Evolutionary conservation across 2,888 invertebrate genomes (phyloP).

Genomic region (Carpatolechia fugitivella): DNA sequence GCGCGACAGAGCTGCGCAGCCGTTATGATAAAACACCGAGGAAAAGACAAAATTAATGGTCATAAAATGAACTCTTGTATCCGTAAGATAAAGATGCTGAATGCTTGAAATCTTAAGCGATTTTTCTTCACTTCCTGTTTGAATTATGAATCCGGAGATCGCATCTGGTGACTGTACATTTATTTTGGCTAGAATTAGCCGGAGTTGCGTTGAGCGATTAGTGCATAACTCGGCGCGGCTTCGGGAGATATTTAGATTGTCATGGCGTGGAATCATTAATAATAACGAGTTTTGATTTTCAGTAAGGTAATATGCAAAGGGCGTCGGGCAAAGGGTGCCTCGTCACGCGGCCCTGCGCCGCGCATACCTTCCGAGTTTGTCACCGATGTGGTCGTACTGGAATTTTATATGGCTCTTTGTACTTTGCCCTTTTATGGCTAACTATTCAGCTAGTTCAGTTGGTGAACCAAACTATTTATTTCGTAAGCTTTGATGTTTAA

Average conservation of each 20-base stretch:
- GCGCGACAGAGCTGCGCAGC: slow-evolving; percentile 76
- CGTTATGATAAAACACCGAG: slow-evolving; percentile 76
- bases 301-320: slow-evolving; percentile 74
- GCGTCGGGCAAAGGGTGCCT: slow-evolving; percentile 63
- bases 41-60: slow-evolving; percentile 78
- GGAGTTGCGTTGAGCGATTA: slow-evolving; percentile 59
- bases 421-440: slow-evolving; percentile 64
- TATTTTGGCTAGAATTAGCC: slow-evolving; percentile 57
- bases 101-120: slow-evolving; percentile 74
- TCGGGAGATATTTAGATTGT: slow-evolving; percentile 73
- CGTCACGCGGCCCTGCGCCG: slow-evolving; percentile 64
- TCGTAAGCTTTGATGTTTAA: slow-evolving; percentile 56
- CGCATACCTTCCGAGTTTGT: slow-evolving; percentile 73
- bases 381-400: slow-evolving; percentile 70
- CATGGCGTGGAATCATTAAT: slow-evolving; percentile 74
- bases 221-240: slow-evolving; percentile 57
- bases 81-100: slow-evolving; percentile 76
- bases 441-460: slow-evolving; percentile 70
- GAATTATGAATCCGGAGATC: slow-evolving; percentile 65
- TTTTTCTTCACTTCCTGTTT: slow-evolving; percentile 68
- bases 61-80: slow-evolving; percentile 80
- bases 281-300: slow-evolving; percentile 77
- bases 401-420: slow-evolving; percentile 78
- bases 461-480: slow-evolving; percentile 62
- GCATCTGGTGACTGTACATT: slow-evolving; percentile 74